These are phyloP conservation scores for Drosophila kambysellisi DNA, from an alignment of 2,888 invertebrate genomes.

Conservation along the genomic window DNA sequence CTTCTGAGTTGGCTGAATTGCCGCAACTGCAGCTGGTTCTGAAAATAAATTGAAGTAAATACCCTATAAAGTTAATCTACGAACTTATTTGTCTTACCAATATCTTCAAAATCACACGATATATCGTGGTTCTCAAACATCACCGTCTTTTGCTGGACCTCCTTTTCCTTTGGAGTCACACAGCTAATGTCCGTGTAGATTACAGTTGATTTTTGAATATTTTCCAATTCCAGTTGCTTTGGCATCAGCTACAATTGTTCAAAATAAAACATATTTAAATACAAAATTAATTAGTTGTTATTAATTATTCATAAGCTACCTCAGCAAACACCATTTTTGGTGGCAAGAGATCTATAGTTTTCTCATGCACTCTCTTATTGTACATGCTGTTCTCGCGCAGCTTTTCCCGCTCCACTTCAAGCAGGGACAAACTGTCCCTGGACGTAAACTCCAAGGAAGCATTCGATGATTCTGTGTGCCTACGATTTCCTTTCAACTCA, in stretches of 20 bases:
- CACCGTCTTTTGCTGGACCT: conserved; percentile 25
- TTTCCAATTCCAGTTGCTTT: background rate
- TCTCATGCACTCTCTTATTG: conserved; percentile 38
- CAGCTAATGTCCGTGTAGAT: conserved; percentile 23
- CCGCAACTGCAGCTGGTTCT: conserved; percentile 26
- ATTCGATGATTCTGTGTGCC: conserved; percentile 4
- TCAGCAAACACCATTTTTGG: background rate
- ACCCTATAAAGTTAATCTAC: background rate
- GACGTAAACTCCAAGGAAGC: conserved; percentile 5
- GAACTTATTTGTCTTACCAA: conserved; percentile 30
- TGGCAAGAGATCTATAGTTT: conserved; percentile 59
- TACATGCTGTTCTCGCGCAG: conserved; percentile 41
- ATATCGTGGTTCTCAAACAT: conserved; percentile 40
- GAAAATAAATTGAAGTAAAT: background rate
- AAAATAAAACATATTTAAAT: background rate
- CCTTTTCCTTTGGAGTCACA: background rate
- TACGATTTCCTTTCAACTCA: conserved; percentile 30
- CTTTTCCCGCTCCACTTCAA: conserved; percentile 36
- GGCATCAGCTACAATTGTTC: conserved; percentile 15
- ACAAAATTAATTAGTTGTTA: background rate
- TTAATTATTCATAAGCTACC: conserved; percentile 15
- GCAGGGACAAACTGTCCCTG: conserved; percentile 50
- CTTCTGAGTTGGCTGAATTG: background rate
- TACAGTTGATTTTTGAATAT: conserved; percentile 2
- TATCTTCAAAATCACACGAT: conserved; percentile 40